Base-by-base conservation (phyloP, 2,888 invertebrate species). In the Eristalinus aeneus region DNA sequence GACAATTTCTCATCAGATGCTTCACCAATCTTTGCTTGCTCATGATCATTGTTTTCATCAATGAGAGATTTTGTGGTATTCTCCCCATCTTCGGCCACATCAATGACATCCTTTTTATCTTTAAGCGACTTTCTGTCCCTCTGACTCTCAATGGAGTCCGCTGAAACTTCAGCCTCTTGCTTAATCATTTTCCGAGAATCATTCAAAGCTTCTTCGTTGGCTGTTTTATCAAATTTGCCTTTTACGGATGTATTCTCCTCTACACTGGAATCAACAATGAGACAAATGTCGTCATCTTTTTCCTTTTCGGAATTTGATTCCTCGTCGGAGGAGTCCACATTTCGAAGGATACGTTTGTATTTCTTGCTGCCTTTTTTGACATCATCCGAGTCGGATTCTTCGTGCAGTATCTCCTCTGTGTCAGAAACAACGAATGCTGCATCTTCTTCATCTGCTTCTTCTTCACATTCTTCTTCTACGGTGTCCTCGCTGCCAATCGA, bases 391-490 rank as follows among this genome's bases (percentile, higher is more conserved):
- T 74, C 69, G 1, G 31, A 32, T 31, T 65, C 32, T 10, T 53
- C 60, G 4, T 69, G 36, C 3, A 64, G 0, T 20, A 36, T 16
- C 5, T 80, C 74, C 6, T 88, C 90, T 10, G 78, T 77, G 58
- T 93, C 93, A 1, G 94, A 93, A 87, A 94, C 94, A 75, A 95
- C 89, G 89, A 95, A 95, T 0, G 94, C 94, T 88, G 93, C 94
- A 88, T 94, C 93, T 0, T 93, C 91, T 75, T 93, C 93, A 78
- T 93, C 90, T 11, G 93, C 93, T 5, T 92, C 90, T 6, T 93
- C 89, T 11, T 77, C 91, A 83, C 93, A 94, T 68, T 94, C 93
- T 80, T 92, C 90, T 1, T 93, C 93, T 27, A 91, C 89, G 8
- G 89, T 89, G 20, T 89, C 89, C 58, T 94, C 93, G 61, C 94